Conservation (phyloP, 2,113 vertebrate species). For the Odontophorus gujanensis region DNA sequence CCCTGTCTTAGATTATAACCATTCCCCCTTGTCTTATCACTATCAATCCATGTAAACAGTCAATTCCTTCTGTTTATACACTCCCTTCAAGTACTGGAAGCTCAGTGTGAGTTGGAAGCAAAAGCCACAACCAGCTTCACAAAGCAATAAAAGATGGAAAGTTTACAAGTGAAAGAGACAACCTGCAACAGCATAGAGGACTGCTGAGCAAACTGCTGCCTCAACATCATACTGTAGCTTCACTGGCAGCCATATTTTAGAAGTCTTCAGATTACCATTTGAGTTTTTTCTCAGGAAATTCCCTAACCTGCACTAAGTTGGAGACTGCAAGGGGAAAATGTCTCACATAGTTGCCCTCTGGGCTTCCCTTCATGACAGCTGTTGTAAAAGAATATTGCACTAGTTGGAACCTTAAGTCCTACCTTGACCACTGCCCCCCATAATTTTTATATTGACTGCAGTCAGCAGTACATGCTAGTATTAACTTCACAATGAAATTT, state of each 20-base stretch:
- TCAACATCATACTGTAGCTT: not conserved
- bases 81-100: too few species aligned
- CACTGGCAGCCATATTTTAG: not conserved
- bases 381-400: not conserved
- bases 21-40: too few species aligned
- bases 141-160: not conserved
- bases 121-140: not conserved
- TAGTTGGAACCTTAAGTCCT: not conserved
- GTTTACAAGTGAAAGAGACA: not conserved
- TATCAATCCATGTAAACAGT: too few species aligned
- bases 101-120: not conserved
- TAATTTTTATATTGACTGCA: not conserved
- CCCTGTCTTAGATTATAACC: too few species aligned
- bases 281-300: not conserved
- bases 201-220: not conserved
- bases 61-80: too few species aligned
- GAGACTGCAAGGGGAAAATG: not conserved
- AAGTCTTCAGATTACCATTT: not conserved
- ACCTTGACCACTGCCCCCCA: not conserved
- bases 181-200: not conserved
- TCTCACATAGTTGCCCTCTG: not conserved
- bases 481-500: not conserved
- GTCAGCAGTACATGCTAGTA: fast-evolving
- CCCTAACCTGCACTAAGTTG: not conserved
- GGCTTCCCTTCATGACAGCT: not conserved